A percentile compares a stretch with the other conserved stretches of the same genome.
Conservation (phyloP, 2,888 invertebrate species). For the Latrodectus elegans region DNA sequence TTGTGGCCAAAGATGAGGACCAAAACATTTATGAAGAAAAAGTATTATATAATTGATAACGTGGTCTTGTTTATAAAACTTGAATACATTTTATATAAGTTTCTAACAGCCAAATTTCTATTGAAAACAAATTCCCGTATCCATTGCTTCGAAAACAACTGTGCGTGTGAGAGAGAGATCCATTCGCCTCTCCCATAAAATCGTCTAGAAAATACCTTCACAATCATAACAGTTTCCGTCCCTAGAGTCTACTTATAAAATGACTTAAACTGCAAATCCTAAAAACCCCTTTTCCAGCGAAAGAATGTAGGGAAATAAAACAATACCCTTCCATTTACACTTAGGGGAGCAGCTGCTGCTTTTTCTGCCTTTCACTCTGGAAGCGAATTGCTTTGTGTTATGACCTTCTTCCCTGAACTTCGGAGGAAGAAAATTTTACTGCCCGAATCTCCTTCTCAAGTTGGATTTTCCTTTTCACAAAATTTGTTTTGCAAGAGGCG, state of each 20-base stretch:
- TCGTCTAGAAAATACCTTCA: no score
- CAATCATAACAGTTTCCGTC: neutral
- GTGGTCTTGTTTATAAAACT: no score
- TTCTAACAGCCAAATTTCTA: no score
- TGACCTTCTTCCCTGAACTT: conserved; percentile 43
- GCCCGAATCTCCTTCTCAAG: conserved; percentile 6
- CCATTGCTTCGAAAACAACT: no score
- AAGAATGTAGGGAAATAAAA: neutral
- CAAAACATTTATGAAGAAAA: no score
- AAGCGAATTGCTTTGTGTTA: conserved; percentile 57
- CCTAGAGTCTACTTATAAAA: neutral
- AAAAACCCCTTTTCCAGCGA: neutral
- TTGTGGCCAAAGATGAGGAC: no score
- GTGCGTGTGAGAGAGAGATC: no score
- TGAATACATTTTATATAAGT: no score
- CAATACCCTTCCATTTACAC: conserved; percentile 16
- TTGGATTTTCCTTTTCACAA: conserved; percentile 44
- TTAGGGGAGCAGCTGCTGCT: conserved; percentile 31
- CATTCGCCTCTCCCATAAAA: no score
- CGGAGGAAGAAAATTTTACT: conserved; percentile 30
- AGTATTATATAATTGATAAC: no score
- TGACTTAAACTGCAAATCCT: neutral
- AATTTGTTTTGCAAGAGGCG: conserved; percentile 54
- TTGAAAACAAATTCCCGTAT: no score
- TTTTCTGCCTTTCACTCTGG: conserved; percentile 32